Percentiles rank a stretch among this genome's conserved stretches.
phyloP scores from a whole-genome alignment of 2,113 vertebrate genomes.

The Pseudopodoces humilis region DNA sequence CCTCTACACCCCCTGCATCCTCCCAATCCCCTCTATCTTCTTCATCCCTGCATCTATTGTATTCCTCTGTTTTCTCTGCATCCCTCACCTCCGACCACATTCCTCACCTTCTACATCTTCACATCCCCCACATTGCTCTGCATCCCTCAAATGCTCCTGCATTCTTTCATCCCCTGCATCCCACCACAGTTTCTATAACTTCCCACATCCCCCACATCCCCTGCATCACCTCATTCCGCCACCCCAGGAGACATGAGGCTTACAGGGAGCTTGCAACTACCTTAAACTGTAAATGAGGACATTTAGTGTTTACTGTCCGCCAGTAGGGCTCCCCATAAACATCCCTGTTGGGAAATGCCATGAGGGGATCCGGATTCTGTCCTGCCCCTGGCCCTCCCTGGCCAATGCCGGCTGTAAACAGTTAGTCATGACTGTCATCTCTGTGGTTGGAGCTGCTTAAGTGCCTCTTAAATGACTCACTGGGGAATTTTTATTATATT shows the following conservation, averaged over 20 bases:
- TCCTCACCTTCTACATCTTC: not conserved
- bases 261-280: not conserved
- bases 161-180: not conserved
- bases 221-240: not conserved
- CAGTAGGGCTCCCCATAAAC: not conserved
- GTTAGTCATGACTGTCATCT: not conserved
- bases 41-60: not conserved
- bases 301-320: not conserved
- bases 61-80: not conserved
- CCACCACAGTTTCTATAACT: not conserved
- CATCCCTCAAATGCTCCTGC: not conserved
- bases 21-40: not conserved
- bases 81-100: not conserved
- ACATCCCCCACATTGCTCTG: not conserved
- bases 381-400: not conserved
- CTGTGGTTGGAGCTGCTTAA: constrained; percentile 23
- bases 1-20: not conserved
- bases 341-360: not conserved
- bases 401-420: not conserved
- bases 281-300: not conserved
- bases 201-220: not conserved
- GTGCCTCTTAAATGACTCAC: constrained; percentile 31
- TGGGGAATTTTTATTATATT: not conserved
- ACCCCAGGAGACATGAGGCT: rapidly evolving
- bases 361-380: rapidly evolving